Evolutionary conservation across 2,797 vertebrate species (phyloP), one percentile per base, ranked within the genome.

Genomic region (Spheniscus humboldti): DNA sequence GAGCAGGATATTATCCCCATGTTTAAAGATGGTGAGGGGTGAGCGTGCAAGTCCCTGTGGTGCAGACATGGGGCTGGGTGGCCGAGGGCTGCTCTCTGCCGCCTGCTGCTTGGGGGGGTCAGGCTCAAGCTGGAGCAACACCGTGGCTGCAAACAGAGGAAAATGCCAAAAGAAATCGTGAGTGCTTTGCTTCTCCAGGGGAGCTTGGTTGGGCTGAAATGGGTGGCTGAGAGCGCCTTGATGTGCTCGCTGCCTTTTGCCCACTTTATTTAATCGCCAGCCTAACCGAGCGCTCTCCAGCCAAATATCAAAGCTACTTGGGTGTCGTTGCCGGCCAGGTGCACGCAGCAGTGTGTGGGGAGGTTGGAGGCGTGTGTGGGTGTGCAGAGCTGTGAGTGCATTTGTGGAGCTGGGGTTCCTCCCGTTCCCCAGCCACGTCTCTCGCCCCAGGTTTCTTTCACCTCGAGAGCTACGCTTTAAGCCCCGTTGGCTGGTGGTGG

Each of bases 11-110:
- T 50, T 33, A 33, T 63, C 45, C 30, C 28, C 1, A 0, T 12
- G 13, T 63, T 52, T 47, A 23, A 30, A 24, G 63, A 20, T 10
- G 55, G 35, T 30, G 48, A 66, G 47, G 62, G 47, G 23, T 33
- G 52, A 63, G 43, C 0, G 1, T 28, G 50, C 0, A 4, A 35
- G 74, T 78, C 45, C 43, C 39, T 0, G 3, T 9, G 45, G 37
- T 30, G 60, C 18, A 14, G 48, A 7, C 0, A 2, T 13, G 31
- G 76, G 47, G 20, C 47, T 68, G 56, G 45, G 25, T 20, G 68
- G 69, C 56, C 3, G 2, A 41, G 39, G 27, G 35, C 66, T 53
- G 50, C 43, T 73, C 18, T 19, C 28, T 24, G 64, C 37, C 1
- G 3, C 23, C 4, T 10, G 39, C 64, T 59, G 17, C 52, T 71